Evolutionary conservation across 2,113 vertebrate species (phyloP), one percentile per base, ranked within the genome.

Genomic region (Takifugu flavidus): DNA sequence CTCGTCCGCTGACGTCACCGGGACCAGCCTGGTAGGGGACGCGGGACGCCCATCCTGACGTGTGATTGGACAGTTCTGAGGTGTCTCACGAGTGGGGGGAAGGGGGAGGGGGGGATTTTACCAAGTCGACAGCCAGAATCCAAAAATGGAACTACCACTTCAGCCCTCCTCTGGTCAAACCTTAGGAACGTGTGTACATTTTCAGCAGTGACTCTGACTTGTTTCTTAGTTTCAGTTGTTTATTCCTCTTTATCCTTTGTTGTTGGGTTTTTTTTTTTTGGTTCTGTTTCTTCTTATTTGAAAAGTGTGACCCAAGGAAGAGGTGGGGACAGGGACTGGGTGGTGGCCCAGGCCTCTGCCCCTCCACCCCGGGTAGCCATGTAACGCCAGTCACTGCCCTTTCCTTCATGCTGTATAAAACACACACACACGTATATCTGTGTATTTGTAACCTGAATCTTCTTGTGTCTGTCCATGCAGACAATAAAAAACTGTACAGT

Each of bases 401-500:
- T 90, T 89, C 87, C 88, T 90, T 91, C 88, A 89, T 79, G 79
- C 90, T 92, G 92, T 95, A 79, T 92, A 91, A 94, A 92, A 89
- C 13, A 43, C 42, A 82, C 82, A 84, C 83, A 87, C 83, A 91
- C 90, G 89, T 92, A 91, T 92, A 92, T 92, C 92, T 91, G 90
- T 92, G 91, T 92, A 89, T 92, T 93, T 94, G 91, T 93, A 91
- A 91, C 90, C 92, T 85, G 90, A 93, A 91, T 90, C 89, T 92
- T 92, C 90, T 90, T 85, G 89, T 90, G 92, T 93, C 92, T 90
- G 89, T 90, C 67, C 88, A 89, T 89, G 91, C 93, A 89, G 87
- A 91, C 90, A 88, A 91, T 94, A 94, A 94, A 93, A 92, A 93
- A 91, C 92, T 93, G 93, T 92, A 92, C 93, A 92, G 91, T 94